These are phyloP conservation scores for Abramis brama DNA, from an alignment of 2,113 vertebrate genomes.

Conservation along the genomic window DNA sequence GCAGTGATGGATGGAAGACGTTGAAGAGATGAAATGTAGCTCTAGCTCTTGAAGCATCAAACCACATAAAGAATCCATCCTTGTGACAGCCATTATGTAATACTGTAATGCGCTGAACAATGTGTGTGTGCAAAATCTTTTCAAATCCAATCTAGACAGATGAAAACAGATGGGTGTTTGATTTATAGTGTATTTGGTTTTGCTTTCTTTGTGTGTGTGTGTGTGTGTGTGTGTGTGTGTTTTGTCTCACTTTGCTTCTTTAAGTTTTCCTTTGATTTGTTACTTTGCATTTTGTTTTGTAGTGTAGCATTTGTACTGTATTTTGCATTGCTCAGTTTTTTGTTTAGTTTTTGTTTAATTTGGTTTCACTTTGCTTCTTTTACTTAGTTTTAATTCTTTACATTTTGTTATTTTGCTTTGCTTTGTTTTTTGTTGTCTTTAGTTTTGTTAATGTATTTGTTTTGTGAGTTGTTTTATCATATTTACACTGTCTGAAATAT, in stretches of 20 bases:
- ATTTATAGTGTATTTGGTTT: background rate
- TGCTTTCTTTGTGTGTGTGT: background rate
- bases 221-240: background rate
- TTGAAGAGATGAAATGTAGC: slow-evolving; percentile 18
- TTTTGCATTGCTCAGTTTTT: background rate
- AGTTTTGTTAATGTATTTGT: background rate
- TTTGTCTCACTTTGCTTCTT: background rate
- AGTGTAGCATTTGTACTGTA: background rate
- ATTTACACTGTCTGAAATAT: no score
- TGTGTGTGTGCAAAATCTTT: slow-evolving; percentile 23
- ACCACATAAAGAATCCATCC: slow-evolving; percentile 24
- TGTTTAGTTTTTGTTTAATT: background rate
- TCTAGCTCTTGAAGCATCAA: slow-evolving; percentile 30
- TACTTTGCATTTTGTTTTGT: background rate
- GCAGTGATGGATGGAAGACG: background rate
- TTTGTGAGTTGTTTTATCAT: background rate
- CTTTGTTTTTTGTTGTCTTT: background rate
- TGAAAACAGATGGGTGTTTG: slow-evolving; percentile 36
- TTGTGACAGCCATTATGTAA: slow-evolving; percentile 38
- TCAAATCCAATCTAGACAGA: slow-evolving; percentile 32
- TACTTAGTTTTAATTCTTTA: background rate
- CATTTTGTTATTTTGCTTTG: background rate
- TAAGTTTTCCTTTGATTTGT: background rate
- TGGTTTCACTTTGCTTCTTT: background rate
- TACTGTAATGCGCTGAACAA: slow-evolving; percentile 7